phyloP scores from a whole-genome alignment of 2,888 invertebrate genomes.

The Hofmannophila pseudospretella region DNA sequence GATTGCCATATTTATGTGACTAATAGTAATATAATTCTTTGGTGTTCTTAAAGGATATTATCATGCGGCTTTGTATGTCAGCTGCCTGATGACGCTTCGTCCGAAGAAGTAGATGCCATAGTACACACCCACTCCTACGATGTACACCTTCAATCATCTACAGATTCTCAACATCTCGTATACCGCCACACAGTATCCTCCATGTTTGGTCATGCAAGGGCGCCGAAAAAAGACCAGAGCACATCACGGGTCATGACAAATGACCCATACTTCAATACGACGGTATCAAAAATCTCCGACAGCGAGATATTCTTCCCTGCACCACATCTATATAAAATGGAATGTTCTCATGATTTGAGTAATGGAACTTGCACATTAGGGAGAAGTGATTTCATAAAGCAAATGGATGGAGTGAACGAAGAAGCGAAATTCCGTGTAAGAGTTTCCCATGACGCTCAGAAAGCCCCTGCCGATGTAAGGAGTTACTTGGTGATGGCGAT shows the following conservation, averaged over 20 bases:
- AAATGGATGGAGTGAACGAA: constrained; percentile 36
- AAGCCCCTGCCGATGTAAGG: constrained; percentile 36
- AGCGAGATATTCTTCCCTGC: constrained; percentile 80
- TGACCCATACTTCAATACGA: constrained; percentile 75
- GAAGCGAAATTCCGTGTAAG: constrained; percentile 41
- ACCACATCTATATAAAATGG: constrained; percentile 65
- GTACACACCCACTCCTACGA: constrained; percentile 74
- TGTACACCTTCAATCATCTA: constrained; percentile 63
- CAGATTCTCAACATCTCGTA: constrained; percentile 48
- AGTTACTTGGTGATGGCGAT: constrained; percentile 55
- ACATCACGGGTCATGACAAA: constrained; percentile 75
- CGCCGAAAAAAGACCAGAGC: constrained; percentile 66
- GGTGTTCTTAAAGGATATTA: constrained; percentile 44
- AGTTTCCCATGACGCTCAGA: constrained; percentile 47
- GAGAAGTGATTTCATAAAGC: constrained; percentile 41
- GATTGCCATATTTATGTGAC: not conserved
- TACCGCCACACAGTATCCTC: constrained; percentile 63
- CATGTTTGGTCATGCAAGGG: constrained; percentile 33
- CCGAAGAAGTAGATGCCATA: constrained; percentile 63
- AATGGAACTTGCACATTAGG: constrained; percentile 59
- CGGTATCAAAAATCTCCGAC: constrained; percentile 75
- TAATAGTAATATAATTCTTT: not conserved
- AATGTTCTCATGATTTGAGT: constrained; percentile 45
- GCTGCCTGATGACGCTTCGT: constrained; percentile 49
- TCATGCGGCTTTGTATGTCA: constrained; percentile 81